Evolutionary conservation across 2,888 invertebrate genomes (phyloP), one percentile per base, ranked within the genome.

Genomic region (Hypercompe scribonia): DNA sequence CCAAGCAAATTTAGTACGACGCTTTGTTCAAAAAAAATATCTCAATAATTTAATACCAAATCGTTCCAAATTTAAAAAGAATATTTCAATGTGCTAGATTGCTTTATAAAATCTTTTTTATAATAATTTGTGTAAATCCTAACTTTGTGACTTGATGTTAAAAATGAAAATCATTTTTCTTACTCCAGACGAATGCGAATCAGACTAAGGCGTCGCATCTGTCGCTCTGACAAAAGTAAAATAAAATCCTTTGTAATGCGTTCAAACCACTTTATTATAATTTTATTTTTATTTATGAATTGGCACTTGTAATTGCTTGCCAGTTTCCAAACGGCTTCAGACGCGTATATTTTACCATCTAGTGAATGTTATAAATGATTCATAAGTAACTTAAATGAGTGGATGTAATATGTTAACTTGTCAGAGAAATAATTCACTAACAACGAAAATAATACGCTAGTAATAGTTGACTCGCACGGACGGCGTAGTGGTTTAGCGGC

Each of bases 261-360:
- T 54, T 68, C 0, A 58, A 77, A 3, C 58, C 54, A 34, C 31
- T 70, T 77, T 71, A 54, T 58, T 68, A 34, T n/a, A 28, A 64
- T 36, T 15, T 64, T 68, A 13, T 42, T 64, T 34, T 68, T 73
- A 18, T 68, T 65, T 3, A 65, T n/a, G 34, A 28, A 72, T 80
- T 76, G 64, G 61, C 50, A 73, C 70, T 71, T 28, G 13, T 74
- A 72, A 72, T 78, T 50, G 13, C 42, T 66, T 63, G 5, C 31
- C 21, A 39, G 39, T 31, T 61, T 54, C 28, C 3, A 39, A 61
- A 28, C n/a, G 28, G 24, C 67, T 39, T 64, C 5, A 64, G 64
- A 3, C 11, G 46, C 18, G 42, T 13, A n/a, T 15, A 11, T 42
- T n/a, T n/a, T 33, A 46, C n/a, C 66, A 66, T 46, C 46, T 67